Percentiles rank a stretch among this genome's conserved stretches.
Evolutionary conservation across 2,797 vertebrate species (phyloP).

Genomic region (Siniperca scherzeri): DNA sequence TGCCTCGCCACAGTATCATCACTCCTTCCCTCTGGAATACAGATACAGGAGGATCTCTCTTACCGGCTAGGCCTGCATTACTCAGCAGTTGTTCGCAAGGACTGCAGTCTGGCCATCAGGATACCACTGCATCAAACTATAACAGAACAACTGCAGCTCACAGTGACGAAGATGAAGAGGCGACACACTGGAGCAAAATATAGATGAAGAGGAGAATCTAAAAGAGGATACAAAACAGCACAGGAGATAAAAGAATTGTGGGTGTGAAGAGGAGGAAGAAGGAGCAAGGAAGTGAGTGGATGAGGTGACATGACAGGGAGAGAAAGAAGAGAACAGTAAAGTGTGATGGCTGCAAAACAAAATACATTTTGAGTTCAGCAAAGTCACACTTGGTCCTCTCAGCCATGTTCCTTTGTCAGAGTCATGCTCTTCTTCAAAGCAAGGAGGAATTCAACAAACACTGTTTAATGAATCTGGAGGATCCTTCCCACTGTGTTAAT

Average conservation of each 20-base stretch:
- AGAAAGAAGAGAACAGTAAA: conserved; percentile 41
- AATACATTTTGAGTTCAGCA: conserved; percentile 24
- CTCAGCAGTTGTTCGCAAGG: conserved; percentile 63
- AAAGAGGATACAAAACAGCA: conserved; percentile 50
- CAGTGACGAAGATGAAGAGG: conserved; percentile 25
- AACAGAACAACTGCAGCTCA: conserved; percentile 33
- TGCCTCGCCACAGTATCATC: conserved; percentile 51
- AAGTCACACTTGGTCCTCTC: conserved; percentile 32
- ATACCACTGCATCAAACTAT: conserved; percentile 49
- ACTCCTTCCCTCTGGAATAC: conserved; percentile 63
- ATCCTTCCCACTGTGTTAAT: conserved; percentile 23
- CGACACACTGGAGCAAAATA: conserved; percentile 40
- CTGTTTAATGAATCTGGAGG: conserved; percentile 27
- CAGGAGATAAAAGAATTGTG: conserved; percentile 39
- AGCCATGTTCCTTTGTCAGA: conserved; percentile 18
- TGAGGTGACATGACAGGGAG: conserved; percentile 45
- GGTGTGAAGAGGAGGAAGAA: conserved; percentile 48
- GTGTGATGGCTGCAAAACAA: conserved; percentile 42
- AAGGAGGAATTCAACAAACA: conserved; percentile 32
- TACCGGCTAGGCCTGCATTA: conserved; percentile 53
- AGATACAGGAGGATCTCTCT: conserved; percentile 51
- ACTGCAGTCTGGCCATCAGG: conserved; percentile 44
- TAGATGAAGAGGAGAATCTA: conserved; percentile 52
- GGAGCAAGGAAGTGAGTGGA: conserved; percentile 47
- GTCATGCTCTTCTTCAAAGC: conserved; percentile 21